These are phyloP conservation scores for Pelochelys cantorii DNA, from an alignment of 2,797 vertebrate genomes.

Conservation along the genomic window DNA sequence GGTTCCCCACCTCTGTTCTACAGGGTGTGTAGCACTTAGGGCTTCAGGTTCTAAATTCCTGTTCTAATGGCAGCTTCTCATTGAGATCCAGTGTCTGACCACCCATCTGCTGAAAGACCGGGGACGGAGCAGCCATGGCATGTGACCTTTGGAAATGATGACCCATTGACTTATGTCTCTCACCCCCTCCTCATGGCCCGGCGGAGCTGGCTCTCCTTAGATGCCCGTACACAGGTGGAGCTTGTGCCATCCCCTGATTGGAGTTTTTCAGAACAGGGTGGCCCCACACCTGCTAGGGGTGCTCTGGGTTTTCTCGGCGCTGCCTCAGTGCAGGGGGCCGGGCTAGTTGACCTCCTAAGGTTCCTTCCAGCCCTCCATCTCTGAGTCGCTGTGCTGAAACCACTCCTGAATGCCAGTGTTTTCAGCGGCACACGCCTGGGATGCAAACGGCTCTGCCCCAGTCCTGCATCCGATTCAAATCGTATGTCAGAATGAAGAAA, in stretches of 20 bases:
- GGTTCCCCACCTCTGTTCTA: too few relatives aligned
- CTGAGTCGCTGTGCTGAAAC: neutral
- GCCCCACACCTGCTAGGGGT: neutral
- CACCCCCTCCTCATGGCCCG: neutral
- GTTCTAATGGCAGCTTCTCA: neutral
- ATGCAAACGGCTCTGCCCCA: neutral
- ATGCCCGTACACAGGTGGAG: neutral
- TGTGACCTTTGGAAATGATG: neutral
- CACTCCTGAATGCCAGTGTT: neutral
- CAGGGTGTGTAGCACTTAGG: neutral
- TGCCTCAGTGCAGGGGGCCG: neutral
- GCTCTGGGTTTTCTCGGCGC: neutral
- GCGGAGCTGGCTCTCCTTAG: neutral
- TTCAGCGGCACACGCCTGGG: neutral
- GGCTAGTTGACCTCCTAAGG: neutral
- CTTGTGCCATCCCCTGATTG: neutral
- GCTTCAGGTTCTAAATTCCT: neutral
- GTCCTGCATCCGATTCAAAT: conserved; percentile 12
- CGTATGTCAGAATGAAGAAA: conserved; percentile 18
- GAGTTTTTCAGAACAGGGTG: too few relatives aligned
- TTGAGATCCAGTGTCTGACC: neutral
- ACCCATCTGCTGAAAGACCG: neutral
- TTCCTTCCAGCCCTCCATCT: neutral
- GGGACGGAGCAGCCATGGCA: neutral
- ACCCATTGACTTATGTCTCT: neutral